A percentile compares a stretch with the other conserved stretches of the same genome.
Conservation (phyloP, 2,113 vertebrate species). For the Silurus asotus region DNA sequence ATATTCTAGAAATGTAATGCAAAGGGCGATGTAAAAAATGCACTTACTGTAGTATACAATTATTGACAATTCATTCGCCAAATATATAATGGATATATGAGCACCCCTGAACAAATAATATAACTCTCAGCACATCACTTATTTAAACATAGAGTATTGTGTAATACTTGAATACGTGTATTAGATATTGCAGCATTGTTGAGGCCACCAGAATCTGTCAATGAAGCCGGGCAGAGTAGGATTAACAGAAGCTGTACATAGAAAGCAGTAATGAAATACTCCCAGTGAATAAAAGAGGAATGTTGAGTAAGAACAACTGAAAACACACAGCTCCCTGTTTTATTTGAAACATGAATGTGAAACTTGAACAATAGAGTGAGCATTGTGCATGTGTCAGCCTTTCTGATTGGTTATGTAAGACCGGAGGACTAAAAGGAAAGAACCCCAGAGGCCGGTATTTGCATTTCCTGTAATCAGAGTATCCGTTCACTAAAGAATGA, state of each 20-base stretch:
- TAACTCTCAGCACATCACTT: not conserved
- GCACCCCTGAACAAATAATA: not conserved
- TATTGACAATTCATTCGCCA: not conserved
- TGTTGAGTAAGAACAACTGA: constrained; percentile 41
- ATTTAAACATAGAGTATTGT: not conserved
- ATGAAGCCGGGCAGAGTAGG: not conserved
- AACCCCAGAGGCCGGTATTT: constrained; percentile 70
- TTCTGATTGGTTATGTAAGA: constrained; percentile 70
- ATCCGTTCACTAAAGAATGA: constrained; percentile 75
- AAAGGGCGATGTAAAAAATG: not conserved
- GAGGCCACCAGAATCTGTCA: not conserved
- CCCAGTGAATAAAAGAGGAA: constrained; percentile 3
- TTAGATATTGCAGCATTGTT: not conserved
- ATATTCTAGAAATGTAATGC: not conserved
- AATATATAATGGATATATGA: not conserved
- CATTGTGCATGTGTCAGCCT: constrained; percentile 58
- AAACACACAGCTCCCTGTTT: constrained; percentile 55
- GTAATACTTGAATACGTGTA: not conserved
- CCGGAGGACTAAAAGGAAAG: constrained; percentile 49
- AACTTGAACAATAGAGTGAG: constrained; percentile 59
- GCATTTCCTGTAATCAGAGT: constrained; percentile 79
- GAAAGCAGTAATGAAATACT: constrained; percentile 6
- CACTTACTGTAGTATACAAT: not conserved
- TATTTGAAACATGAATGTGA: constrained; percentile 65
- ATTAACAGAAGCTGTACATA: constrained; percentile 9